These are phyloP conservation scores for Peromyscus californicus DNA, from an alignment of 2,113 vertebrate species.

Conservation along the genomic window DNA sequence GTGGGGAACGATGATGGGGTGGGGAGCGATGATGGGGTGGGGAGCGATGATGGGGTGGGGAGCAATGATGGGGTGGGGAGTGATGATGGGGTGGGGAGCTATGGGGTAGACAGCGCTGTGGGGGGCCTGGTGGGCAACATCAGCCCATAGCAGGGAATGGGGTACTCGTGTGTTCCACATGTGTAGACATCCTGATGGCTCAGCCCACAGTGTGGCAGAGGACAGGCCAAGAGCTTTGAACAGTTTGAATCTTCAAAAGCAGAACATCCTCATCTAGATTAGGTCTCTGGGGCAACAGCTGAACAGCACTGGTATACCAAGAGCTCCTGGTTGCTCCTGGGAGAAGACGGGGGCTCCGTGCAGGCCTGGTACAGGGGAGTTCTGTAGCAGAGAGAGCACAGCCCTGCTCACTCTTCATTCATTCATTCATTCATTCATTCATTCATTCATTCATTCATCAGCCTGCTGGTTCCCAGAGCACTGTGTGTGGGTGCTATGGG, in stretches of 20 bases:
- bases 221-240: no score
- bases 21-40: no score
- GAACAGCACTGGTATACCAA: neutral
- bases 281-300: neutral
- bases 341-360: rapidly evolving
- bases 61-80: no score
- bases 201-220: neutral
- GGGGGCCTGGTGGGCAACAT: neutral
- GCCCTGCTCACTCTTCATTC: neutral
- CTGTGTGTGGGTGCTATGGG: neutral
- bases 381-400: no score
- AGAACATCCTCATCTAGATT: rapidly evolving
- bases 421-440: neutral
- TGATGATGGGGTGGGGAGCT: neutral
- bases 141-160: no score
- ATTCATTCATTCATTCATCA: rapidly evolving
- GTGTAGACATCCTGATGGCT: neutral
- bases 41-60: no score
- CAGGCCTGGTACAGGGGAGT: neutral
- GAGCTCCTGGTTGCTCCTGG: rapidly evolving
- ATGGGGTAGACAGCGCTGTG: no score
- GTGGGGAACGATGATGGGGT: no score
- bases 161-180: neutral
- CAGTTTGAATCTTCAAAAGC: neutral
- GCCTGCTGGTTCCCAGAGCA: neutral